Percentiles rank a stretch among this genome's conserved stretches.
Evolutionary conservation across 2,888 invertebrate genomes (phyloP).

Genomic region (Mesochorus sp.): DNA sequence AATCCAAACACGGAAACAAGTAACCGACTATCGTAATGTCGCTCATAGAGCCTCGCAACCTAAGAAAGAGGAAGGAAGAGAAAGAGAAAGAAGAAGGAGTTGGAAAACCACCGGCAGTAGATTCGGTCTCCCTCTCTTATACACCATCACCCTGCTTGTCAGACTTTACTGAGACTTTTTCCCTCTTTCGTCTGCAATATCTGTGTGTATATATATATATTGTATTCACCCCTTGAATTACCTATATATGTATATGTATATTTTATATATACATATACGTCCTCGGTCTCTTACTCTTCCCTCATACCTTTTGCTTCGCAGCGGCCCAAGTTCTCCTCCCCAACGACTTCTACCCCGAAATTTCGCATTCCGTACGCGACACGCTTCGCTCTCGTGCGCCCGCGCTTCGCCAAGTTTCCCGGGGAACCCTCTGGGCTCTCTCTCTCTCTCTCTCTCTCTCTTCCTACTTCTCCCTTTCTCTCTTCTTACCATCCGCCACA

Average conservation of each 20-base stretch:
- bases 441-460: slow-evolving; percentile 16
- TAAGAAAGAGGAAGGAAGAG: slow-evolving; percentile 13
- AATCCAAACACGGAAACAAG: slow-evolving; percentile 53
- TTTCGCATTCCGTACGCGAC: slow-evolving; percentile 72
- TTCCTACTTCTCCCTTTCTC: slow-evolving; percentile 18
- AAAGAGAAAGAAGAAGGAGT: slow-evolving; percentile 6
- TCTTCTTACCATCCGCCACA: slow-evolving; percentile 13
- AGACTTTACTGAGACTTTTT: slow-evolving; percentile 43
- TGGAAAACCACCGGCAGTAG: slow-evolving; percentile 7
- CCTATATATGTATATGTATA: neutral
- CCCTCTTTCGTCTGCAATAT: neutral
- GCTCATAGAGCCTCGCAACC: slow-evolving; percentile 19
- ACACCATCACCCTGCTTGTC: neutral
- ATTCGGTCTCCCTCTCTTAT: neutral
- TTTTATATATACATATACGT: slow-evolving; percentile 20
- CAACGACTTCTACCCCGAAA: slow-evolving; percentile 67
- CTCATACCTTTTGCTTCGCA: slow-evolving; percentile 3
- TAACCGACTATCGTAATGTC: slow-evolving; percentile 59
- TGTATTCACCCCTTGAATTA: neutral
- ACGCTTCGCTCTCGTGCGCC: slow-evolving; percentile 62
- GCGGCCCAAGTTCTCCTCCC: slow-evolving; percentile 45
- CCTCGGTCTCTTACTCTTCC: neutral
- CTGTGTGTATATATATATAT: slow-evolving; percentile 7
- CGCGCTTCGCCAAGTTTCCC: slow-evolving; percentile 59
- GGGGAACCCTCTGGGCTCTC: slow-evolving; percentile 39